Conservation (phyloP, 2,888 invertebrate species). For the Thereva unica region DNA sequence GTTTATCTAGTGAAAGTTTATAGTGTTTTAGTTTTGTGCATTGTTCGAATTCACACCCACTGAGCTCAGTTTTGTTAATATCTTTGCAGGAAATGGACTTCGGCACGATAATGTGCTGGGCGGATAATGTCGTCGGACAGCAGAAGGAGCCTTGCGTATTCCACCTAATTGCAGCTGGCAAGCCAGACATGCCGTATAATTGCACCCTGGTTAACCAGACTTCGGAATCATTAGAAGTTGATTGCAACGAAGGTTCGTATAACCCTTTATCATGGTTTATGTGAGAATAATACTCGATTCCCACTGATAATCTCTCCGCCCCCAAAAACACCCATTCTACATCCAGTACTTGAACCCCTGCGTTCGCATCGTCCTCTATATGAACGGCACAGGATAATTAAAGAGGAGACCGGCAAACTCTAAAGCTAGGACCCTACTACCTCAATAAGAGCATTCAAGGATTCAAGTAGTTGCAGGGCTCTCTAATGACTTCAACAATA, state of each 20-base stretch:
- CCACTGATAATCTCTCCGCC: constrained; percentile 12
- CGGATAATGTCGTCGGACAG: constrained; percentile 70
- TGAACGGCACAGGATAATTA: no score
- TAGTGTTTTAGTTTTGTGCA: no score
- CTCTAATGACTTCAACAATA: no score
- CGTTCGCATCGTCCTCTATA: no score
- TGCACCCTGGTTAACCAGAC: constrained; percentile 79
- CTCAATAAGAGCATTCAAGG: no score
- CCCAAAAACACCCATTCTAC: not conserved
- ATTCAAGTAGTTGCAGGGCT: no score
- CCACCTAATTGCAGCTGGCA: constrained; percentile 77
- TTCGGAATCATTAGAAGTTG: constrained; percentile 73
- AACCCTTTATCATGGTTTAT: constrained; percentile 25
- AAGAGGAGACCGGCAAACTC: no score
- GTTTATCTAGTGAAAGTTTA: no score
- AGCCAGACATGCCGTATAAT: constrained; percentile 77
- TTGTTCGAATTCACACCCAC: constrained; percentile 25
- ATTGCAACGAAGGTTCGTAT: constrained; percentile 65
- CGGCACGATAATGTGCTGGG: constrained; percentile 77
- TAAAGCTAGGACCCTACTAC: no score
- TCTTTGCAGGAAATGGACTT: constrained; percentile 69
- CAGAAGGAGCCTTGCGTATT: constrained; percentile 76
- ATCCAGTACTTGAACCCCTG: not conserved
- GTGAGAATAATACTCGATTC: constrained; percentile 21
- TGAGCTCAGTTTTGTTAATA: constrained; percentile 19